A percentile compares a stretch with the other conserved stretches of the same genome.
Conservation (phyloP, 2,797 vertebrate species). For the Anabacerthia variegaticeps region DNA sequence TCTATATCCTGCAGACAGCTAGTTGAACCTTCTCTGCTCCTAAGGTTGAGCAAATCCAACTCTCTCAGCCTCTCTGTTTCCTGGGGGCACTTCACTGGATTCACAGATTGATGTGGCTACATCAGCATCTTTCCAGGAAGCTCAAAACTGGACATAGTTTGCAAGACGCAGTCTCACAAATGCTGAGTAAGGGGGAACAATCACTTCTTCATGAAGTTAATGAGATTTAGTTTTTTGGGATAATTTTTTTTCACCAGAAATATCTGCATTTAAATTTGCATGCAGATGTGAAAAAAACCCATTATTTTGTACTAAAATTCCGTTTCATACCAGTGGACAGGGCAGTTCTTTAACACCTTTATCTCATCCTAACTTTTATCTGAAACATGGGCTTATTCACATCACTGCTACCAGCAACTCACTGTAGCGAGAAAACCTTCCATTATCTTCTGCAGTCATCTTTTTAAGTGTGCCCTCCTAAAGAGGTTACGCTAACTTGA, state of each 20-base stretch:
- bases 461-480: rapidly evolving
- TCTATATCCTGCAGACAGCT: not conserved
- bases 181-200: not conserved
- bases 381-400: not conserved
- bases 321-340: not conserved
- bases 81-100: not conserved
- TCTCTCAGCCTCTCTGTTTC: not conserved
- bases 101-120: not conserved
- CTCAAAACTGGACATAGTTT: not conserved
- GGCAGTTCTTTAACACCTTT: not conserved
- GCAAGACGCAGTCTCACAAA: not conserved
- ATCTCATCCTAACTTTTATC: not conserved
- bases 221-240: not conserved
- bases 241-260: not conserved
- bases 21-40: not conserved
- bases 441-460: not conserved
- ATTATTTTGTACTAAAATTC: not conserved
- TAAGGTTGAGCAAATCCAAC: not conserved
- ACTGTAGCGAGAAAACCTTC: not conserved
- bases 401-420: not conserved
- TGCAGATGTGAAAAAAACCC: rapidly evolving
- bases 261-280: not conserved
- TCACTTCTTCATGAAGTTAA: not conserved
- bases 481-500: not conserved
- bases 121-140: not conserved